phyloP scores from a whole-genome alignment of 1,140 invertebrate genomes.

The Drosophila santomea region DNA sequence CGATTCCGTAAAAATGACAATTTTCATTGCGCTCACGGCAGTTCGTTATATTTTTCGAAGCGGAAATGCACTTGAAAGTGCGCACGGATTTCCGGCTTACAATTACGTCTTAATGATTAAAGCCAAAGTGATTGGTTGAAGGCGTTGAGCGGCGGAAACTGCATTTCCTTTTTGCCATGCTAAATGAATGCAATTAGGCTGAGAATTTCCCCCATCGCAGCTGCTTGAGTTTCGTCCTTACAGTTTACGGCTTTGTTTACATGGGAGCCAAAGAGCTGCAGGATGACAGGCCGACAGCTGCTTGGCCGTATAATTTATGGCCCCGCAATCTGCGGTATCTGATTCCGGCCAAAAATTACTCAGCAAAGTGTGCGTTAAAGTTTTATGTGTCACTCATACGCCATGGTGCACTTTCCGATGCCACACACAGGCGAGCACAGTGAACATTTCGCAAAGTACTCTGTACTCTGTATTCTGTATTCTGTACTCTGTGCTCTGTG shows the following conservation, averaged over 20 bases:
- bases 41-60: constrained; percentile 40
- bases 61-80: constrained; percentile 74
- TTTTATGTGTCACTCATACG: constrained; percentile 75
- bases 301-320: constrained; percentile 65
- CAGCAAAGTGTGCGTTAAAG: constrained; percentile 69
- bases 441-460: constrained; percentile 37
- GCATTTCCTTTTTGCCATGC: constrained; percentile 45
- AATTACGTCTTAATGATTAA: constrained; percentile 21
- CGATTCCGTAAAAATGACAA: constrained; percentile 50
- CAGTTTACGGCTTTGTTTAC: constrained; percentile 67
- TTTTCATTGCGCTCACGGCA: constrained; percentile 51
- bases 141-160: constrained; percentile 50
- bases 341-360: constrained; percentile 33
- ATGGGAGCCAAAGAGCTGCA: not conserved
- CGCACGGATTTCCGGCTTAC: constrained; percentile 64
- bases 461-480: not conserved
- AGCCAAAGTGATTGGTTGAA: constrained; percentile 30
- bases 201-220: constrained; percentile 7
- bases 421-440: constrained; percentile 14
- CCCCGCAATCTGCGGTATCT: constrained; percentile 23
- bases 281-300: constrained; percentile 34
- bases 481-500: too few relatives aligned
- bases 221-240: constrained; percentile 3
- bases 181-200: constrained; percentile 64
- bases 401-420: constrained; percentile 65